Evolutionary conservation across 2,113 vertebrate genomes (phyloP), one percentile per base, ranked within the genome.

Genomic region (Peromyscus maniculatus): DNA sequence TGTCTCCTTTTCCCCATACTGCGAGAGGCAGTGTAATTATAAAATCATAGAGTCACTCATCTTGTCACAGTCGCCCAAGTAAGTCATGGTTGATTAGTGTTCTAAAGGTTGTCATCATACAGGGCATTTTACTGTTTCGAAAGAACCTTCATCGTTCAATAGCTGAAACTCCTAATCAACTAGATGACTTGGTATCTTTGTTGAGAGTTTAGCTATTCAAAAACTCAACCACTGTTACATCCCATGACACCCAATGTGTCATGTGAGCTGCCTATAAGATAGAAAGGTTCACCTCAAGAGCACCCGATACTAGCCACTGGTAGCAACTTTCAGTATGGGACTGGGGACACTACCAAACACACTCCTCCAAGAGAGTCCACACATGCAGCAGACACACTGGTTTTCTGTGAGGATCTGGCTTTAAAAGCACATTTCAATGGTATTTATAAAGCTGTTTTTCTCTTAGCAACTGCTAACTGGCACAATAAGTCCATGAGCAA

Each of bases 381-480:
- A 5, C 0, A 13, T 9, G 22, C 43, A 3, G 2, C 28, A 67
- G 46, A n/a, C n/a, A 43, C 1, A 17, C 24, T 19, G 55, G 71
- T 74, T 94, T 75, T 79, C n/a, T 77, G 52, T 79, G 12, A 36
- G 17, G 84, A 22, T 71, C 36, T 92, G 49, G 1, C 36, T 8
- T 94, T 89, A 84, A 94, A 94, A 94, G 90, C 66, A 77, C 52
- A 36, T 96, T 77, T 95, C 52, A 28, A 33, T 88, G 4, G 69
- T 84, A 19, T 91, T 93, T 46, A 31, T 77, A 83, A 97, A 74
- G 90, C 91, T 87, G 72, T 92, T 6, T 94, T 89, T 33, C 6
- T 13, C 59, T 92, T 92, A 78, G 78, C 69, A 95, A 93, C 90
- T 95, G 74, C 96, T 93, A 95, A 72, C 57, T 19, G 52, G 39